Base-by-base conservation (phyloP, 1,140 invertebrate genomes). In the Neocloeon triangulifer region DNA sequence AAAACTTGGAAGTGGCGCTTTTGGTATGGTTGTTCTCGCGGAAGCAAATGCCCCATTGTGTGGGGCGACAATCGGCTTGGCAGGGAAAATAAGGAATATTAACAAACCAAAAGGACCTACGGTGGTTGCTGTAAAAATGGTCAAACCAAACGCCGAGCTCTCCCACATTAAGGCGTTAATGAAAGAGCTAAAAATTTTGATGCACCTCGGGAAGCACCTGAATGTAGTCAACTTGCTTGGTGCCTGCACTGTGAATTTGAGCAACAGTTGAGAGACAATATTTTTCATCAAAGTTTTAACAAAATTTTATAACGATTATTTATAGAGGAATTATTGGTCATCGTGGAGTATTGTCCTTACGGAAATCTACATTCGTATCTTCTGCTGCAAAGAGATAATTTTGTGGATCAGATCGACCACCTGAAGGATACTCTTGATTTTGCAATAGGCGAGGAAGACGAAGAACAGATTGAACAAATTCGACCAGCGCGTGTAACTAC, bases 151-250 rank as follows among this genome's bases (percentile, higher is more conserved):
- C 33, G 36, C 39, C n/a, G 44, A 53, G 29, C 37, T 41, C 19
- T 41, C 44, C 12, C 44, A 51, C 16, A 34, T 53, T 10, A 39
- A 52, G 29, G 43, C 61, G 0, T 42, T 65, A 15, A 37, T 61
- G 25, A 54, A 53, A n/a, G 62, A 65, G 41, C 42, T 65, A 13
- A 65, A 65, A 42, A 59, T 65, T 25, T 47, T 65, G 23, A 61
- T 59, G 26, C 59, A 61, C 36, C 42, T 65, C 19, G 60, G 60
- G 1, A 50, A 53, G 12, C 60, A 65, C 43, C 36, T 62, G 3
- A 65, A 65, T 40, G 56, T 65, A 13, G 49, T 65, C 5, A 62
- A 62, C 38, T 41, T 65, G 5, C 44, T 65, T 3, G 62, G 62
- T 13, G 62, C 62, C 13, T 52, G 53, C 22, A 62, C 61, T 4